Conservation (phyloP, 53 echinoderm and acorn worm genomes). For the Stichopus horrens region DNA sequence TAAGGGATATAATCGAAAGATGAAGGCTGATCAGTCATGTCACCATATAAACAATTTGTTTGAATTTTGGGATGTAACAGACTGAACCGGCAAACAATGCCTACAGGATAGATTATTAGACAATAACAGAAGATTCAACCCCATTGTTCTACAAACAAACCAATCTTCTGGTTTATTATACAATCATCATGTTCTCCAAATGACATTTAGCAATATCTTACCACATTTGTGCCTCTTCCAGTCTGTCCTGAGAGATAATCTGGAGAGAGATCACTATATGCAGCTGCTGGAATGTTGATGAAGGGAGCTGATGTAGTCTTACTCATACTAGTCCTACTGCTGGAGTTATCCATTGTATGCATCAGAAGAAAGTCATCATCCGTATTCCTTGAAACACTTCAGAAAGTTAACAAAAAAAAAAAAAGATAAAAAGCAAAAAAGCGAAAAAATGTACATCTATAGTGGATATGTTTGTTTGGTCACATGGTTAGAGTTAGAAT, state of each 20-base stretch:
- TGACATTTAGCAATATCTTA: conserved; percentile 43
- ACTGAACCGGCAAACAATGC: no score
- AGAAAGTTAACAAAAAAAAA: background rate
- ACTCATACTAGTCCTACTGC: conserved; percentile 45
- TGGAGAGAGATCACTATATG: conserved; percentile 51
- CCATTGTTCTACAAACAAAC: no score
- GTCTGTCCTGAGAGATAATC: conserved; percentile 75
- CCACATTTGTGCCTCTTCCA: conserved; percentile 89
- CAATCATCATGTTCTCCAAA: background rate
- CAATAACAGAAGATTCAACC: no score
- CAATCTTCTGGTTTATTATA: background rate
- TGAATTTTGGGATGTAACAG: no score
- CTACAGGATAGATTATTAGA: no score
- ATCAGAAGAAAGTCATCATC: conserved; percentile 96
- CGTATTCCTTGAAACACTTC: conserved; percentile 49
- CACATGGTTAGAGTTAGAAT: no score
- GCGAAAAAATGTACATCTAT: no score
- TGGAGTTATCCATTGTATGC: conserved; percentile 63
- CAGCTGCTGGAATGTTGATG: conserved; percentile 57
- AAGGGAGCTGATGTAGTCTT: conserved; percentile 67
- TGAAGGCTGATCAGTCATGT: no score
- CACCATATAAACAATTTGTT: no score
- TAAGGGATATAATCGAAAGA: no score
- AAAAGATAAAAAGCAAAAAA: background rate
- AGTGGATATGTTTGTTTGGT: no score